A percentile compares a stretch with the other conserved stretches of the same genome.
Evolutionary conservation across 2,888 invertebrate species (phyloP).

Genomic region (Osedax fenrisi): DNA sequence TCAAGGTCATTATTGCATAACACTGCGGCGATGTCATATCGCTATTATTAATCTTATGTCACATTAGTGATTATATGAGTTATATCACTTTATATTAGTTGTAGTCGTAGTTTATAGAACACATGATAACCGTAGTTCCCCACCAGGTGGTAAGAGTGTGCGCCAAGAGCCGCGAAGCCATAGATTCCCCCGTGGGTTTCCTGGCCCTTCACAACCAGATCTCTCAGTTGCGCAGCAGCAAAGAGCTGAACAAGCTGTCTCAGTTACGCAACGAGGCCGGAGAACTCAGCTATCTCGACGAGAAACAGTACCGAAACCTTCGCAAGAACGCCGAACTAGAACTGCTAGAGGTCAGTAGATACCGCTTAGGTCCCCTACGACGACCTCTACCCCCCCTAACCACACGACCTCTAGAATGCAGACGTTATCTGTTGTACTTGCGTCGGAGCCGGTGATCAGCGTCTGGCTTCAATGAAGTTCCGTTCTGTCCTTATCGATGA

Average conservation of each 20-base stretch:
- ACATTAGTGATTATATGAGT: too few species aligned
- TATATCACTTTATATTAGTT: too few species aligned
- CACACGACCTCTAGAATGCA: constrained; percentile 58
- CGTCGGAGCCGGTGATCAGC: constrained; percentile 90
- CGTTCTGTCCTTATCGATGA: constrained; percentile 91
- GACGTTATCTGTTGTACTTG: constrained; percentile 99
- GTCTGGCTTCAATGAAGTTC: constrained; percentile 82
- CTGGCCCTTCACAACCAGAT: constrained; percentile 93
- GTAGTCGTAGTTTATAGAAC: too few species aligned
- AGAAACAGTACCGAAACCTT: constrained; percentile 76
- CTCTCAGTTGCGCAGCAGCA: constrained; percentile 55
- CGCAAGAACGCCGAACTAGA: constrained; percentile 82
- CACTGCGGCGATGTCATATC: too few species aligned
- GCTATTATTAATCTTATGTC: too few species aligned
- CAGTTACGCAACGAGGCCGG: constrained; percentile 95
- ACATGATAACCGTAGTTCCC: too few species aligned
- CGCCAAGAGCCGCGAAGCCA: constrained; percentile 92
- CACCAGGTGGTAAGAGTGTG: constrained; percentile 66
- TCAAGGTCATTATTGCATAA: constrained; percentile 59
- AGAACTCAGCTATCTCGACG: constrained; percentile 85
- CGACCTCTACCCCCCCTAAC: neutral
- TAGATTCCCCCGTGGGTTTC: constrained; percentile 92
- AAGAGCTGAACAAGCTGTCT: constrained; percentile 84
- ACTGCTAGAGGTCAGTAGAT: constrained; percentile 52
- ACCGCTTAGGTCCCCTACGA: neutral